Evolutionary conservation across 1,140 invertebrate genomes (phyloP).

Genomic region (Nebria ingens): DNA sequence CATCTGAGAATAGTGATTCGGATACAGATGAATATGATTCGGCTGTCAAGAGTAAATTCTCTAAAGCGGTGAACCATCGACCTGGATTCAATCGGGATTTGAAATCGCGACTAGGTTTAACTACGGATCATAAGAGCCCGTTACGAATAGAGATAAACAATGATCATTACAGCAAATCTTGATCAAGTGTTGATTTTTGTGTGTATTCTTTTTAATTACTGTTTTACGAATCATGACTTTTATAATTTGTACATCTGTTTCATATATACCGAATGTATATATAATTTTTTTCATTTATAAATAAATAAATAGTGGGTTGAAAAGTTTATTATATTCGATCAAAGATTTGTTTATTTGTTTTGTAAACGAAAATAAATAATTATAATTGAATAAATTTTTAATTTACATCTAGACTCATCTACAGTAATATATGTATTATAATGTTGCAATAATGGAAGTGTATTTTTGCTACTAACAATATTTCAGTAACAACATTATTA

Average conservation of each 20-base stretch:
- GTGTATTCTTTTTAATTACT: too few species aligned
- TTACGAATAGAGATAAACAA: constrained; percentile 30
- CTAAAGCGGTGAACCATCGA: constrained; percentile 11
- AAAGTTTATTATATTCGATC: background rate
- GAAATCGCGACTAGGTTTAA: constrained; percentile 13
- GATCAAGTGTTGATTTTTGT: too few species aligned
- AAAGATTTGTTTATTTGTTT: background rate
- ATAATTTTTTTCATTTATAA: background rate
- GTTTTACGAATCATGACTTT: too few species aligned
- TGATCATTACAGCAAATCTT: constrained; percentile 21
- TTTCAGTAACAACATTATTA: background rate
- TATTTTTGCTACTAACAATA: constrained; percentile 1
- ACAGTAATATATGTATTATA: background rate
- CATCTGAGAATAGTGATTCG: constrained; percentile 13
- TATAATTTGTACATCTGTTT: too few species aligned
- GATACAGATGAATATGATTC: constrained; percentile 11
- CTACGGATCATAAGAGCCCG: constrained; percentile 23
- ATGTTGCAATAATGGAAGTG: constrained; percentile 4
- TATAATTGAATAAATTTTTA: background rate
- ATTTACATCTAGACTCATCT: constrained; percentile 3
- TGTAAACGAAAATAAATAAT: background rate
- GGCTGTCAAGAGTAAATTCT: constrained; percentile 2
- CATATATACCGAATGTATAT: too few species aligned
- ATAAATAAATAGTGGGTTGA: background rate
- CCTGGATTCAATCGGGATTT: constrained; percentile 20